Conservation (phyloP, 2,797 vertebrate species). For the Sphenopsis melanotis region DNA sequence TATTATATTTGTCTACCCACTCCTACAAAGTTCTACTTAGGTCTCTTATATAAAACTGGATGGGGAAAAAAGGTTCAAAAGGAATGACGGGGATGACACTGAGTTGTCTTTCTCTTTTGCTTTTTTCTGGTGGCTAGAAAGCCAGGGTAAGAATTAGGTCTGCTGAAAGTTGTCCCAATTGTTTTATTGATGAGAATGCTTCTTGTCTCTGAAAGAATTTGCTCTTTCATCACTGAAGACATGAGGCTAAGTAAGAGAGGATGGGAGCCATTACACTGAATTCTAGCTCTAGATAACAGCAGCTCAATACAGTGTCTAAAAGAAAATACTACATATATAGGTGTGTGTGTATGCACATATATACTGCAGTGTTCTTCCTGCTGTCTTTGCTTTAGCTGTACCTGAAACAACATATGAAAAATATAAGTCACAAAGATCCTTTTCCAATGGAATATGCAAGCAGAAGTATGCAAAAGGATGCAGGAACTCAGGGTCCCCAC, state of each 20-base stretch:
- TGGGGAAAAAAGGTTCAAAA: background rate
- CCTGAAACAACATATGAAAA: background rate
- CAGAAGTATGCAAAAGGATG: background rate
- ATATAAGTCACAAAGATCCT: background rate
- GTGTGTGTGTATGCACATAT: background rate
- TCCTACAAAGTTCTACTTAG: background rate
- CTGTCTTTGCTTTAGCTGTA: background rate
- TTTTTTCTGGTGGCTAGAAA: background rate
- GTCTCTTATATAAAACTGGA: background rate
- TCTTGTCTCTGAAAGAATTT: conserved; percentile 3
- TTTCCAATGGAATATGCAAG: background rate
- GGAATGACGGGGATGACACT: background rate
- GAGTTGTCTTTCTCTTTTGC: background rate
- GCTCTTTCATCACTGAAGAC: background rate
- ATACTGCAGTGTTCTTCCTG: background rate
- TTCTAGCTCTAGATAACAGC: background rate
- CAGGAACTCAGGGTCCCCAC: background rate
- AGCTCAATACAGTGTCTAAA: background rate
- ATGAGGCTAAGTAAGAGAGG: background rate
- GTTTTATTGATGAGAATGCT: background rate
- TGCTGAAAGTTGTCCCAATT: background rate
- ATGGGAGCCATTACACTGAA: background rate
- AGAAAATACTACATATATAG: background rate
- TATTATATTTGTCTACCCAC: background rate
- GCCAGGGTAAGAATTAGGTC: background rate